Conservation (phyloP, 2,888 invertebrate genomes). For the Meganola albula region DNA sequence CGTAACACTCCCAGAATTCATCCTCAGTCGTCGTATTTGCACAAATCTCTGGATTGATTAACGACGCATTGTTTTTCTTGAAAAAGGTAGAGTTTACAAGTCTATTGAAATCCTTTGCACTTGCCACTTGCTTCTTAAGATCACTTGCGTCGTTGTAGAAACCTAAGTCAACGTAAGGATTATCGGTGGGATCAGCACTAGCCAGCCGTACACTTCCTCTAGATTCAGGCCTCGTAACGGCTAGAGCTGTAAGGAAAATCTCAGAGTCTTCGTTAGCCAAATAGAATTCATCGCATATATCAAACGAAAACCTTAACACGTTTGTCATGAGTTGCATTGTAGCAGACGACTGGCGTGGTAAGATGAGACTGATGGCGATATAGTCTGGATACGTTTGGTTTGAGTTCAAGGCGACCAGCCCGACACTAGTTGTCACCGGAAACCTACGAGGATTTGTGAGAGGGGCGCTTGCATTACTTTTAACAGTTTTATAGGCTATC, state of each 20-base stretch:
- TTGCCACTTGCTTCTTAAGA: too few relatives aligned
- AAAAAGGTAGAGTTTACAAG: too few relatives aligned
- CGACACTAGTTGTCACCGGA: conserved; percentile 21
- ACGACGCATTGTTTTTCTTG: too few relatives aligned
- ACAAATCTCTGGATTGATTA: conserved; percentile 32
- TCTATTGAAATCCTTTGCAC: too few relatives aligned
- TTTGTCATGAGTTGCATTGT: conserved; percentile 28
- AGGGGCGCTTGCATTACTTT: neutral
- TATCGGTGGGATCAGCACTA: conserved; percentile 11
- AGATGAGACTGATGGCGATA: conserved; percentile 24
- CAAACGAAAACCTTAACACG: conserved; percentile 24
- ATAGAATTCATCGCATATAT: conserved; percentile 29
- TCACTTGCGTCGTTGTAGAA: too few relatives aligned
- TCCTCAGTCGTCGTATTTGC: conserved; percentile 2
- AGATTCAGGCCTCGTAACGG: conserved; percentile 25
- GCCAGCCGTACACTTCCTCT: conserved; percentile 19
- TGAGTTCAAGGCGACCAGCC: conserved; percentile 21
- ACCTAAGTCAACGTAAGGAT: conserved; percentile 19
- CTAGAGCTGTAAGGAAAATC: conserved; percentile 9
- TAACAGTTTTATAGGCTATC: conserved; percentile 5
- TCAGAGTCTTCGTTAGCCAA: conserved; percentile 11
- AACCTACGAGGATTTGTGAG: conserved; percentile 6
- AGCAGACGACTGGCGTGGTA: conserved; percentile 20
- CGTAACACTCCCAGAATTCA: conserved; percentile 28
- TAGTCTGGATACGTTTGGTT: conserved; percentile 28